phyloP scores from a whole-genome alignment of 2,888 invertebrate genomes.

The Diloba caeruleocephala region DNA sequence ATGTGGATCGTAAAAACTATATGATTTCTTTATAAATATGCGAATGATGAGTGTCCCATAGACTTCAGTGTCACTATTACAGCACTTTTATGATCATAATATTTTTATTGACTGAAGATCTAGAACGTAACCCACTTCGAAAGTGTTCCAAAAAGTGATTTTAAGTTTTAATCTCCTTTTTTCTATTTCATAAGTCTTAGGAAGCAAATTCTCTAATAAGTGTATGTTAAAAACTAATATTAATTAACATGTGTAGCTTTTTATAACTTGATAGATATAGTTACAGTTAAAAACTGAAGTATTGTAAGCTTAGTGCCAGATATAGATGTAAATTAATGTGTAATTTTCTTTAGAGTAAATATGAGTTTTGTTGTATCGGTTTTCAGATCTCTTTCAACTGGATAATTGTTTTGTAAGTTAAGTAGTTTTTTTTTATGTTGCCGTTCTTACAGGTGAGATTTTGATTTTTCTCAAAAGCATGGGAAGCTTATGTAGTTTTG shows the following conservation, averaged over 20 bases:
- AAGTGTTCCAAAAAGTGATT: neutral
- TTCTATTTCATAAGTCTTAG: slow-evolving; percentile 7
- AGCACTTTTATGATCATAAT: too few species aligned
- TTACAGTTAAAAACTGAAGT: slow-evolving; percentile 55
- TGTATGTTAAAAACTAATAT: slow-evolving; percentile 18
- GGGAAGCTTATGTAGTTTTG: too few species aligned
- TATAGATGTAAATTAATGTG: slow-evolving; percentile 23
- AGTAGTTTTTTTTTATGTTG: too few species aligned
- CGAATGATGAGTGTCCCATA: too few species aligned
- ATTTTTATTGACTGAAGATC: neutral
- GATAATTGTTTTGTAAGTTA: neutral
- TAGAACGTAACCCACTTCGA: neutral
- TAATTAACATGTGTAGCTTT: slow-evolving; percentile 49
- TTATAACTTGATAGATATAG: slow-evolving; percentile 41
- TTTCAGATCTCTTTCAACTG: slow-evolving; percentile 21
- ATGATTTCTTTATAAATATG: too few species aligned
- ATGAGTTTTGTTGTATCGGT: slow-evolving; percentile 4
- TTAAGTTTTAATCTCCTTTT: slow-evolving; percentile 2
- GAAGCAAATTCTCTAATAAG: slow-evolving; percentile 9
- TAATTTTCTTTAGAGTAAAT: slow-evolving; percentile 7
- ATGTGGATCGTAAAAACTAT: too few species aligned
- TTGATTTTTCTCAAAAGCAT: too few species aligned
- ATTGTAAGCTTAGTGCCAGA: slow-evolving; percentile 55
- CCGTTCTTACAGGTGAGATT: too few species aligned
- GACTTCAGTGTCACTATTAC: too few species aligned